Base-by-base conservation (phyloP, 2,113 vertebrate genomes). In the Cynocephalus volans region DNA sequence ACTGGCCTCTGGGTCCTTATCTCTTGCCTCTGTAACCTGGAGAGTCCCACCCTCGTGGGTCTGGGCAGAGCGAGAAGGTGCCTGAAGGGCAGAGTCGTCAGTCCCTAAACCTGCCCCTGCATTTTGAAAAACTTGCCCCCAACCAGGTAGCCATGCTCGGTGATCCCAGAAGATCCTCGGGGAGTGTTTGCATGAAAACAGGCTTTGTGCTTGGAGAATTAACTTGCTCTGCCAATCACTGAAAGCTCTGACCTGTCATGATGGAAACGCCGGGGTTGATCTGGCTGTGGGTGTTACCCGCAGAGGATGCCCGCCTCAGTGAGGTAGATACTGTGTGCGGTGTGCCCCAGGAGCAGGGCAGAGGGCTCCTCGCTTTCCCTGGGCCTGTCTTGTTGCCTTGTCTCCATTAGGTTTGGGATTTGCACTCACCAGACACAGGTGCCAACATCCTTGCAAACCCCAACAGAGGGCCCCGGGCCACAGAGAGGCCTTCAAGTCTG, bases 401-500 rank as follows among this genome's bases (percentile, higher is more conserved):
- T 45, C 70, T 54, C 54, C 21, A 12, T 36, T 5, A 48, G 88
- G 50, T 4, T 75, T 50, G 26, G 6, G 31, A 6, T 23, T 23
- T 50, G 54, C 15, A 2, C 3, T 62, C 24, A 0, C 8, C 1
- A 24, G 60, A 60, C 52, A 36, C 18, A 64, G 58, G 50, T 8
- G 15, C 65, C 28, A 18, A 24, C 28, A 5, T 33, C 48, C 81
- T 8, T 1, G 4, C 58, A 31, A 28, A 82, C 48, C 64, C 52
- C 0, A 0, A 10, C 56, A 0, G 0, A 0, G 36, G 80, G 36
- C 5, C n/a, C 0, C 1, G 21, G 6, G 45, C 14, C 50, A 17
- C 18, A 3, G 33, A 10, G 33, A 28, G 52, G 33, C 33, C 50
- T 50, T 69, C 2, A 3, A 3, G 0, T 58, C 62, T 1, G 6